Evolutionary conservation across 2,113 vertebrate genomes (phyloP).

Genomic region (Oreochromis spilurus): DNA sequence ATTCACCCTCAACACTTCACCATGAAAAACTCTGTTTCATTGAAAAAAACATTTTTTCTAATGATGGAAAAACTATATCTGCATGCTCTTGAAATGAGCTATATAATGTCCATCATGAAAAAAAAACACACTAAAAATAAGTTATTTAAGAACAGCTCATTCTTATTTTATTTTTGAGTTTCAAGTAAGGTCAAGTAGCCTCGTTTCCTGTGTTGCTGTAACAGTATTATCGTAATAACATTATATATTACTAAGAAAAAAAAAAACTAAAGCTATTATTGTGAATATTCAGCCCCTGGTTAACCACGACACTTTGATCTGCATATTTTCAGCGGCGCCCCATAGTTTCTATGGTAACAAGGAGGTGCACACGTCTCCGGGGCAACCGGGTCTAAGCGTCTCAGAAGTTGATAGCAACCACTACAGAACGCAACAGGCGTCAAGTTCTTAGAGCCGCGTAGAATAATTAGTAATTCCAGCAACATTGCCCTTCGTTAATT

Average conservation of each 20-base stretch:
- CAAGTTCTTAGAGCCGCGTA: neutral
- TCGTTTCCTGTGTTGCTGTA: neutral
- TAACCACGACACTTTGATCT: neutral
- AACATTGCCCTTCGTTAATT: neutral
- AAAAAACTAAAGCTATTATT: neutral
- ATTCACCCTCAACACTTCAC: neutral
- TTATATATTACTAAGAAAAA: neutral
- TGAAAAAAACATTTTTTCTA: rapidly evolving
- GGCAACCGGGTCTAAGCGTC: constrained; percentile 57
- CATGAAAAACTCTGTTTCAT: neutral
- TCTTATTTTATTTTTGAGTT: neutral
- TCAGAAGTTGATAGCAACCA: constrained; percentile 50
- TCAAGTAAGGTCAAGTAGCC: neutral
- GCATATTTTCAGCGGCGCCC: neutral
- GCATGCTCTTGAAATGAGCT: neutral
- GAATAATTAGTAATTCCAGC: neutral
- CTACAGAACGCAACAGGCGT: neutral
- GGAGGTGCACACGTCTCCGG: constrained; percentile 5
- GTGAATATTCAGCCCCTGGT: neutral
- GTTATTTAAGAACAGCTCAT: neutral
- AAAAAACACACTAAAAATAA: rapidly evolving
- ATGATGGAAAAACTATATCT: neutral
- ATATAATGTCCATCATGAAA: neutral
- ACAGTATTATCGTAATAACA: neutral
- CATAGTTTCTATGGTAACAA: constrained; percentile 2